Percentiles rank a stretch among this genome's conserved stretches.
Evolutionary conservation across 2,888 invertebrate species (phyloP).

Genomic region (Pterobdella sp.): DNA sequence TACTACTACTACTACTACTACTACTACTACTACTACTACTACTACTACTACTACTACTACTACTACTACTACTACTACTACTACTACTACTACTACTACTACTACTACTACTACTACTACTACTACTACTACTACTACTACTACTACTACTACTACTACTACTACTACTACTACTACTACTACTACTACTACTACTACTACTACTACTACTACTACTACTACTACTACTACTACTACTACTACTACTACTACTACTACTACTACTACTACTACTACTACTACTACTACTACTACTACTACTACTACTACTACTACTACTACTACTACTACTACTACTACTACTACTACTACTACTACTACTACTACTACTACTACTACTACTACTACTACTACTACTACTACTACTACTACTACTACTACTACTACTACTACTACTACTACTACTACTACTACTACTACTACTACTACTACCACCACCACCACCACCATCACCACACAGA

Average conservation of each 20-base stretch:
- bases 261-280: constrained; percentile 19
- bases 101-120: constrained; percentile 20
- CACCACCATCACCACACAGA: neutral
- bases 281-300: constrained; percentile 18
- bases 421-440: constrained; percentile 20
- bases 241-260: constrained; percentile 21
- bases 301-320: constrained; percentile 18
- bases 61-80: constrained; percentile 21
- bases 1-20: constrained; percentile 21
- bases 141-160: constrained; percentile 17
- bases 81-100: constrained; percentile 20
- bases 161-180: constrained; percentile 20
- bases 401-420: constrained; percentile 18
- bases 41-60: constrained; percentile 18
- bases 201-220: constrained; percentile 20
- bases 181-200: constrained; percentile 20
- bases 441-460: constrained; percentile 18
- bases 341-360: constrained; percentile 20
- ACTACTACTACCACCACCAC: constrained; percentile 5
- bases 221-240: constrained; percentile 20
- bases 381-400: constrained; percentile 20
- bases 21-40: constrained; percentile 19
- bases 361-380: constrained; percentile 18
- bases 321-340: constrained; percentile 18
- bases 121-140: constrained; percentile 19